These are phyloP conservation scores for Pelecanoides urinatrix DNA, from an alignment of 2,113 vertebrate species.

Conservation along the genomic window DNA sequence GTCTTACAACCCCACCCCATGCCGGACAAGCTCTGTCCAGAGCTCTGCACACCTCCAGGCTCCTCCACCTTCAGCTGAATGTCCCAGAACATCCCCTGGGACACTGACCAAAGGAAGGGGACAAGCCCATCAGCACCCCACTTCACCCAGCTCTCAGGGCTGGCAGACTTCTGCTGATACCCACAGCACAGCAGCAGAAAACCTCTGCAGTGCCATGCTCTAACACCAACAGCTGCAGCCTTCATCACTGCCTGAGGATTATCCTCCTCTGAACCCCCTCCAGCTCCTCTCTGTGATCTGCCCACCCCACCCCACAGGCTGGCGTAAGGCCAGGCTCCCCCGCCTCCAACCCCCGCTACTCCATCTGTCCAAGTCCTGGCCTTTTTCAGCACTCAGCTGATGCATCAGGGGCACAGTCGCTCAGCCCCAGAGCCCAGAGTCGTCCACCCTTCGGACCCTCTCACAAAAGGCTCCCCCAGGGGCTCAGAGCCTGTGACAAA, in stretches of 20 bases:
- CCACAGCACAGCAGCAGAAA: neutral
- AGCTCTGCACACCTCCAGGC: neutral
- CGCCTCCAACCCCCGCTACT: neutral
- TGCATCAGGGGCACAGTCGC: neutral
- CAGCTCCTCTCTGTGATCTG: neutral
- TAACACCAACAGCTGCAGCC: conserved; percentile 23
- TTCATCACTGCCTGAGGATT: neutral
- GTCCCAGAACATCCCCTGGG: neutral
- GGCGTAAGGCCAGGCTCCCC: neutral
- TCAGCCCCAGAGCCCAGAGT: neutral
- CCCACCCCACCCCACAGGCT: neutral
- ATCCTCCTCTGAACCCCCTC: conserved; percentile 3
- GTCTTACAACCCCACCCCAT: neutral
- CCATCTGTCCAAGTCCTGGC: conserved; percentile 34
- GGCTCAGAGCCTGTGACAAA: neutral
- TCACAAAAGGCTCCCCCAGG: neutral
- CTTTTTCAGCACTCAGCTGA: conserved; percentile 15
- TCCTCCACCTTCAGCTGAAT: neutral
- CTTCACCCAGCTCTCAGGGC: neutral
- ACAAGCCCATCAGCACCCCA: neutral
- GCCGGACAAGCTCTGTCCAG: rapidly evolving
- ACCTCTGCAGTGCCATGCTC: neutral
- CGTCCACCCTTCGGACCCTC: neutral
- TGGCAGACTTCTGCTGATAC: neutral
- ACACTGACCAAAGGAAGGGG: neutral